Evolutionary conservation across 2,888 invertebrate genomes (phyloP), one percentile per base, ranked within the genome.

Genomic region (Seira musarum): DNA sequence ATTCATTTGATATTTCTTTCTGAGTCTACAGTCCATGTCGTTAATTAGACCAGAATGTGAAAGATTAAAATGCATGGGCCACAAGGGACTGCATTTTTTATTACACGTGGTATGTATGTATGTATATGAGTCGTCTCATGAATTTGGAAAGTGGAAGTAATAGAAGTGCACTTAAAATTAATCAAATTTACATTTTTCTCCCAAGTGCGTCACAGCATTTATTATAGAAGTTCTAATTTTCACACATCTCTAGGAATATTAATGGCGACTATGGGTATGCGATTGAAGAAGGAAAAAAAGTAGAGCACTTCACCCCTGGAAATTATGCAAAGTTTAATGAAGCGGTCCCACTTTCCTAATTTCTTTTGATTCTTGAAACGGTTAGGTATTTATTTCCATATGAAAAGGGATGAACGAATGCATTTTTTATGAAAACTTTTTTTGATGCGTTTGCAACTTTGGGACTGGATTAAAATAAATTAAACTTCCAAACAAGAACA

Each of bases 201-300:
- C 57, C 57, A 57, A 10, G n/a, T 57, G 57, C 57, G 57, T 3
- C 57, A 57, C 57, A n/a, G 57, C 57, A 57, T 57, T 13, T 13
- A 57, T 57, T 57, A 57, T 5, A 57, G 17, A 57, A n/a, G 3
- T 57, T n/a, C 57, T 57, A 57, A 57, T 57, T 57, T 57, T 57
- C 57, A 57, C 8, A 3, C 15, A 57, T 57, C 17, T n/a, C 57
- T n/a, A 5, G 57, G 57, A 57, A 57, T 57, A 57, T n/a, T 57
- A 57, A 57, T 57, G 57, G n/a, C n/a, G 3, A 57, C 17, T 10
- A 5, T 57, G n/a, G n/a, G 17, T n/a, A n/a, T n/a, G n/a, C n/a
- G n/a, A n/a, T n/a, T n/a, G n/a, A n/a, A n/a, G n/a, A n/a, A n/a
- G n/a, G n/a, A n/a, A n/a, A n/a, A 17, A 57, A 57, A 57, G 57